Base-by-base conservation (phyloP, 1,140 invertebrate species). In the Ptiloglossa arizonensis region DNA sequence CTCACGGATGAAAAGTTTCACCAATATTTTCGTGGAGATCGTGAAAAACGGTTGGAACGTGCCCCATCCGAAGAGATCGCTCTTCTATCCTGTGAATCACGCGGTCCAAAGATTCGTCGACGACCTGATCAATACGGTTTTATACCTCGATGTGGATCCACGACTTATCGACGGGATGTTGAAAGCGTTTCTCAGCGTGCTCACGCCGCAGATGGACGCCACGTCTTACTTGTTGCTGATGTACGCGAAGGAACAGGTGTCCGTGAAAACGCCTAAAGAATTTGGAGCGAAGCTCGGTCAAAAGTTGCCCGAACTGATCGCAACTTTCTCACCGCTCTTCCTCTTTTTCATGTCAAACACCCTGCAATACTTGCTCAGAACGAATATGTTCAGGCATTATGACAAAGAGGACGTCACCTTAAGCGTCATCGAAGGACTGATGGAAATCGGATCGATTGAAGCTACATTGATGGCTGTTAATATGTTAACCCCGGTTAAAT, bases 161-260 rank as follows among this genome's bases (percentile, higher is more conserved):
- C 13, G 4, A 0, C 1, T 88, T 0, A 66, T 88, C 11, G 69
- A 85, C 1, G 38, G 19, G 19, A 57, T 86, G 4, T 46, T 75
- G 11, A 44, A 76, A 0, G 38, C 44, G 29, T 88, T 86, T 32
- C 13, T 13, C 0, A 22, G 46, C 0, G 41, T 79, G 0, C 50
- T 88, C 11, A 67, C 19, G 0, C 85, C 85, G 0, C n/a, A 67
- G n/a, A 50, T 78, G 22, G 78, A 86, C 32, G 35, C 78, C 1
- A 46, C 3, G 1, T 67, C 85, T 15, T 86, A 82, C n/a, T 62
- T 87, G 32, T 11, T 68, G 32, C 60, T 89, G 19, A 0, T 19
- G 1, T 83, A 54, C n/a, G 6, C 11, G 11, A 67, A n/a, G 17
- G 60, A 59, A 13, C 17, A 44, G 13, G 8, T 5, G 2, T 5